Evolutionary conservation across 1,140 invertebrate species (phyloP).

Genomic region (Meloidogyne exigua): DNA sequence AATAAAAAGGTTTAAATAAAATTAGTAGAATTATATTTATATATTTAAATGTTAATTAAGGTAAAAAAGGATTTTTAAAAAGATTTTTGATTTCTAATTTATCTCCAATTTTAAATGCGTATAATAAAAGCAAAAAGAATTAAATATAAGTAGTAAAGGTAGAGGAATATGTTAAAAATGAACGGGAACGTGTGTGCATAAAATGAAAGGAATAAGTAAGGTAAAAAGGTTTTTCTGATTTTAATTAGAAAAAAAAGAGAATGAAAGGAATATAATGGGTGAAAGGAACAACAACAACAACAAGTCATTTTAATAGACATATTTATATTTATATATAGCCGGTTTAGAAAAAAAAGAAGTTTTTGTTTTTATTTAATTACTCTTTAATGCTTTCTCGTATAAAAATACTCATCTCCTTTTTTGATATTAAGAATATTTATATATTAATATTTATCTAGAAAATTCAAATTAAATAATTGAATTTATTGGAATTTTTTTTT

Average conservation of each 20-base stretch:
- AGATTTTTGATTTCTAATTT: neutral
- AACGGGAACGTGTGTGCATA: neutral
- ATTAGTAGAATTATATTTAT: too few species aligned
- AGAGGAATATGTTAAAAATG: neutral
- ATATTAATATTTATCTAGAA: too few species aligned
- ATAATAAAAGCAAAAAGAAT: neutral
- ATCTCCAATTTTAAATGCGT: neutral
- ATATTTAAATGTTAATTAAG: neutral
- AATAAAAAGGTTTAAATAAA: too few species aligned
- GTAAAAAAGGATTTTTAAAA: neutral
- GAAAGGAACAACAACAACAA: too few species aligned
- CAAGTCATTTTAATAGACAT: neutral
- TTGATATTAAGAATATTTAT: too few species aligned
- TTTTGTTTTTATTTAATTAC: neutral
- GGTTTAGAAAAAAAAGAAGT: neutral
- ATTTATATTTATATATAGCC: neutral
- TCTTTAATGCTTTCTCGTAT: neutral
- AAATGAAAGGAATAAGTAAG: neutral
- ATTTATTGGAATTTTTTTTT: too few species aligned
- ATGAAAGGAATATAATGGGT: neutral
- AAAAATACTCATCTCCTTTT: neutral
- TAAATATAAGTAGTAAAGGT: neutral
- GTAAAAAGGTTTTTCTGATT: neutral
- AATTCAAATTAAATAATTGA: too few species aligned
- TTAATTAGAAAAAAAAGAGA: neutral